A percentile compares a stretch with the other conserved stretches of the same genome.
These are phyloP conservation scores for Meandrusa payeni DNA, from an alignment of 2,888 invertebrate species.

Conservation along the genomic window DNA sequence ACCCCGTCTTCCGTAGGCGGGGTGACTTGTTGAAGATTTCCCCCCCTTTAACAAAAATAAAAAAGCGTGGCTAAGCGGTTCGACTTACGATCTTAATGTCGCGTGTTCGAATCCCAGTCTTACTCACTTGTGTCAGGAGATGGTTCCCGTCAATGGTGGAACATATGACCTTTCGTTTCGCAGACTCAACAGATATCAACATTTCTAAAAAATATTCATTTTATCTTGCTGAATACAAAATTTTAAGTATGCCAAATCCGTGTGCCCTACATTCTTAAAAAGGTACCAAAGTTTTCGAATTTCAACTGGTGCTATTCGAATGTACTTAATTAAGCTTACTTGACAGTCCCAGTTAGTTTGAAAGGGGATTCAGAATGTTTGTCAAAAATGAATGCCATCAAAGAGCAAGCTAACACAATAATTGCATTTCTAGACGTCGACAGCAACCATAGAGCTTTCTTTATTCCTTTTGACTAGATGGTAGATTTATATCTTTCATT, in stretches of 20 bases:
- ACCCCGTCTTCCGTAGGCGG: too few relatives aligned
- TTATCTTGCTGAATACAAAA: too few relatives aligned
- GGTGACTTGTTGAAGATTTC: too few relatives aligned
- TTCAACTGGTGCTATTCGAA: conserved; percentile 1
- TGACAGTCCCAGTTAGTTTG: conserved; percentile 87
- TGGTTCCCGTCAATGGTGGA: too few relatives aligned
- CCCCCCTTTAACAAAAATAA: too few relatives aligned
- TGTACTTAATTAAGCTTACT: conserved; percentile 46
- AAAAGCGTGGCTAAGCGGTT: too few relatives aligned
- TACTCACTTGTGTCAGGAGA: too few relatives aligned
- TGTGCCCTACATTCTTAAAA: neutral
- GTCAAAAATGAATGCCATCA: conserved; percentile 83
- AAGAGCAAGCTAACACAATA: conserved; percentile 87
- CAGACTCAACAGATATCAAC: too few relatives aligned
- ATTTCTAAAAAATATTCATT: neutral
- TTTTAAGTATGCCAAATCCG: too few relatives aligned
- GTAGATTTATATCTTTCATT: conserved; percentile 84
- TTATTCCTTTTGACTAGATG: conserved; percentile 53
- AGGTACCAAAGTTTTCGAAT: neutral
- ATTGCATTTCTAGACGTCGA: conserved; percentile 93
- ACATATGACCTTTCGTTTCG: too few relatives aligned
- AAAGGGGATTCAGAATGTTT: conserved; percentile 81
- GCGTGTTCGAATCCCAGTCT: too few relatives aligned
- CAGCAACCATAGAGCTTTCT: conserved; percentile 86
- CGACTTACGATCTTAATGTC: too few relatives aligned